Conservation (phyloP, 2,888 invertebrate species). For the Parnassius smintheus region DNA sequence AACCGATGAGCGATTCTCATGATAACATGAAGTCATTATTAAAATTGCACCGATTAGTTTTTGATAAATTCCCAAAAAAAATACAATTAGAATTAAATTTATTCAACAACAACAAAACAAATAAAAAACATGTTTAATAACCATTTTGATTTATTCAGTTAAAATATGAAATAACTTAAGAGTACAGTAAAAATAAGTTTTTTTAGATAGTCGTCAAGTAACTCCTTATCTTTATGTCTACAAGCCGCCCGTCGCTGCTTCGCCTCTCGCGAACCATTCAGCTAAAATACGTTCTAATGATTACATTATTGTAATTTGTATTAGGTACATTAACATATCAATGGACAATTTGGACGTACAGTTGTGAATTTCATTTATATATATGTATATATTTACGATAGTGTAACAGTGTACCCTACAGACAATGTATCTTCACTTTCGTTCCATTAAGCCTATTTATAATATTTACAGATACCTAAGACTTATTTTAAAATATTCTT, state of each 20-base stretch:
- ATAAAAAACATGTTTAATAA: slow-evolving; percentile 66
- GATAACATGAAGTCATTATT: too few relatives aligned
- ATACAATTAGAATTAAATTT: too few relatives aligned
- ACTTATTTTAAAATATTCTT: slow-evolving; percentile 38
- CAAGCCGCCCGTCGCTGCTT: slow-evolving; percentile 46
- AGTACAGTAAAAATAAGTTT: slow-evolving; percentile 80
- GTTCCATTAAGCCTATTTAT: slow-evolving; percentile 58
- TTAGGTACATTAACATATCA: slow-evolving; percentile 79
- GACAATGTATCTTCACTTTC: slow-evolving; percentile 65
- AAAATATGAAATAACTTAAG: slow-evolving; percentile 81
- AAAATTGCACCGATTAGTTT: too few relatives aligned
- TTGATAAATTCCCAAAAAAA: too few relatives aligned
- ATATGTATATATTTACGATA: slow-evolving; percentile 50
- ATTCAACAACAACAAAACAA: slow-evolving; percentile 23
- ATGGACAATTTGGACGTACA: slow-evolving; percentile 82
- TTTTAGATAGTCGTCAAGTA: slow-evolving; percentile 69
- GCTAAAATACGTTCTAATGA: slow-evolving; percentile 73
- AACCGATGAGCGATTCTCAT: too few relatives aligned
- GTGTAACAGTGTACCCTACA: slow-evolving; percentile 54
- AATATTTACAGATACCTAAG: slow-evolving; percentile 56
- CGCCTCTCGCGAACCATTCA: slow-evolving; percentile 51
- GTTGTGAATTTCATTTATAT: slow-evolving; percentile 64
- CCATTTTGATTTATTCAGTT: slow-evolving; percentile 80
- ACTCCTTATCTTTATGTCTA: slow-evolving; percentile 56
- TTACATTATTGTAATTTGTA: slow-evolving; percentile 80